Percentiles rank a stretch among this genome's conserved stretches.
Evolutionary conservation across 2,113 vertebrate genomes (phyloP).

Genomic region (Tamias sibiricus): DNA sequence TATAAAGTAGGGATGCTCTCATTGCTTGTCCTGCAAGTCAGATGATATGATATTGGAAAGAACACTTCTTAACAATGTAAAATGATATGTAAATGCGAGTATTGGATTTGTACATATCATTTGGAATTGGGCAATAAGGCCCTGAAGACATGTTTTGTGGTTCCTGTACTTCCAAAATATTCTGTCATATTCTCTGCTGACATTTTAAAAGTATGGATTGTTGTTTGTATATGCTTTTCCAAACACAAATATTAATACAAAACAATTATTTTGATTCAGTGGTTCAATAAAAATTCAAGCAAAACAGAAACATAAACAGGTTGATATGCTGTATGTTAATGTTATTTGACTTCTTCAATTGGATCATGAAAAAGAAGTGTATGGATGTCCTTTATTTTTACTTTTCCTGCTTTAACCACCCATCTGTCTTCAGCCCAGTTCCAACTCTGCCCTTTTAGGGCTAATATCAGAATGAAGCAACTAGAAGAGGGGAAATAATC

Average conservation of each 20-base stretch:
- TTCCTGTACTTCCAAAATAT: neutral
- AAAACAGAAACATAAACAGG: neutral
- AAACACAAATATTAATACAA: neutral
- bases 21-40: neutral
- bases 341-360: constrained; percentile 18
- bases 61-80: neutral
- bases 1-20: neutral
- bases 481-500: neutral
- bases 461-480: neutral
- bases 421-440: neutral
- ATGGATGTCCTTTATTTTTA: neutral
- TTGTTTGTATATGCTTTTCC: neutral
- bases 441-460: neutral
- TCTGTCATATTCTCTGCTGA: neutral
- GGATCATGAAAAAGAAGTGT: neutral
- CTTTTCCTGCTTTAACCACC: neutral
- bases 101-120: neutral
- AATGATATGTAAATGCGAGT: neutral
- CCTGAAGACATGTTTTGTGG: neutral
- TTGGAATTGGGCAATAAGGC: neutral
- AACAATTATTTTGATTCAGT: neutral
- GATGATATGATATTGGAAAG: neutral
- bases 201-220: neutral
- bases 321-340: neutral
- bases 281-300: neutral